Percentiles rank a stretch among this genome's conserved stretches.
phyloP scores from a whole-genome alignment of 1,140 invertebrate genomes.

The Cylas formicarius region DNA sequence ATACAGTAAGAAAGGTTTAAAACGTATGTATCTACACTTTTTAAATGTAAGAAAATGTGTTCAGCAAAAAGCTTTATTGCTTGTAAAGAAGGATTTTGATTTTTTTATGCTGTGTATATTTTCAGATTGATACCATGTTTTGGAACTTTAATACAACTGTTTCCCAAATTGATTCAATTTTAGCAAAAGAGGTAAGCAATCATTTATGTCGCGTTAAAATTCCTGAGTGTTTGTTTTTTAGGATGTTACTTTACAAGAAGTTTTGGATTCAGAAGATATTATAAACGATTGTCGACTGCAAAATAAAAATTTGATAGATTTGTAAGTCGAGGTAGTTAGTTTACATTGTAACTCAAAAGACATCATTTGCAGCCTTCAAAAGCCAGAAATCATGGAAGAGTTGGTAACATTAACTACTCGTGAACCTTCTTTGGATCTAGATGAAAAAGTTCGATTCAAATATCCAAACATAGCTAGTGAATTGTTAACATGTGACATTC shows the following conservation, averaged over 20 bases:
- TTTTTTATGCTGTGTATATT: slow-evolving; percentile 7
- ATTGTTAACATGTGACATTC: slow-evolving; percentile 83
- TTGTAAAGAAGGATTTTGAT: not conserved
- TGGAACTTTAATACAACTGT: slow-evolving; percentile 70
- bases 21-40: slow-evolving; percentile 10
- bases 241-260: slow-evolving; percentile 83
- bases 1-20: slow-evolving; percentile 23
- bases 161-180: slow-evolving; percentile 65
- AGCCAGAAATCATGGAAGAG: slow-evolving; percentile 75
- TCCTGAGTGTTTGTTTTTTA: slow-evolving; percentile 44
- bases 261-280: slow-evolving; percentile 92
- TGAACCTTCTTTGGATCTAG: slow-evolving; percentile 71
- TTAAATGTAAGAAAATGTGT: slow-evolving; percentile 1
- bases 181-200: slow-evolving; percentile 63
- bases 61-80: slow-evolving; percentile 3
- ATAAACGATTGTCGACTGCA: slow-evolving; percentile 91
- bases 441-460: slow-evolving; percentile 76
- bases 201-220: slow-evolving; percentile 2
- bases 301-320: slow-evolving; percentile 86
- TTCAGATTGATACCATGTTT: slow-evolving; percentile 55
- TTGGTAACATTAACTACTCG: slow-evolving; percentile 78
- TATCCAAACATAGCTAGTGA: slow-evolving; percentile 91
- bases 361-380: slow-evolving; percentile 62
- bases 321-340: slow-evolving; percentile 59
- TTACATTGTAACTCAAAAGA: not conserved